Base-by-base conservation (phyloP, 2,113 vertebrate species). In the Lagenorhynchus albirostris region DNA sequence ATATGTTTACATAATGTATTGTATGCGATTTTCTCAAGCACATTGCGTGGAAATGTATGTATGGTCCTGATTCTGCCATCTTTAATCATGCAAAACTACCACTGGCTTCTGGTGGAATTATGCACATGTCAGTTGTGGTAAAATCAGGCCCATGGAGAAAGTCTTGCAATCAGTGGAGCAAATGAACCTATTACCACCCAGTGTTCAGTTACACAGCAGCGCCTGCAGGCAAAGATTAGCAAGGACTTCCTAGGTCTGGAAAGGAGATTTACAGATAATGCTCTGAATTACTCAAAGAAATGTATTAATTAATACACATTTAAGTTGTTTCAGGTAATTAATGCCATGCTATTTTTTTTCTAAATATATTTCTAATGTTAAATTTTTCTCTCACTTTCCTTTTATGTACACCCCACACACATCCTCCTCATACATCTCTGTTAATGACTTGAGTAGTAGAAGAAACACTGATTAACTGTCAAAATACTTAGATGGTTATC, bases 1-100 rank as follows among this genome's bases (percentile, higher is more conserved):
- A 94, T 97, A 97, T 97, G 97, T 97, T 97, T 96, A 96, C 81
- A 83, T 96, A 97, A 98, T 96, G 87, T 95, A 91, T 96, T 94
- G 62, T 85, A 77, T 50, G 90, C 90, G 79, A 91, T 96, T 97
- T 97, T 89, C 92, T 96, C 95, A 74, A 94, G 31, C 65, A 60
- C 53, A 97, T 97, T 96, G 90, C 94, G 95, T 97, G 86, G 92
- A 94, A 97, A 97, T 97, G 94, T 86, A 91, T 91, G 88, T 89
- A 55, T 65, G 81, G 71, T 63, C 90, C 94, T 74, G 76, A 97
- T 96, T 98, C 94, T 97, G 76, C 95, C 96, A 96, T 94, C 95
- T 96, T 97, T 97, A 96, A 97, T 97, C 94, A 96, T 62, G 84
- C 15, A 65, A n/a, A 94, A 94, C 41, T 96, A 94, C 94, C 94